Conservation (phyloP, 2,113 vertebrate species). For the Axis porcinus region DNA sequence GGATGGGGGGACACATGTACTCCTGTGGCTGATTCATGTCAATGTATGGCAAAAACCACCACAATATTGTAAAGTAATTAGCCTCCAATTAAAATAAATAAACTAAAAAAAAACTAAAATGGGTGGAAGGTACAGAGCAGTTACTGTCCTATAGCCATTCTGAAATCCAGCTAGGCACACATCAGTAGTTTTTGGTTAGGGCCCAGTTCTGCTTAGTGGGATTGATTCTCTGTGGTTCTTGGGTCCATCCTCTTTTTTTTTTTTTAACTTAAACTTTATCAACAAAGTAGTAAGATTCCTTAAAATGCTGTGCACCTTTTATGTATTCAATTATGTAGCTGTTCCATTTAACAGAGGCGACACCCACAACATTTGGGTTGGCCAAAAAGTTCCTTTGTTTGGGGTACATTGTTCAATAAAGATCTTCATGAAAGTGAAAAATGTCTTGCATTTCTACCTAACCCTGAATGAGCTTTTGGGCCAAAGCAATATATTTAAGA, state of each 20-base stretch:
- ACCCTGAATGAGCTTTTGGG: neutral
- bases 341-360: neutral
- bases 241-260: neutral
- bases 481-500: neutral
- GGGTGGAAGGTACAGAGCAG: neutral
- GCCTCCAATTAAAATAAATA: neutral
- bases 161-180: neutral
- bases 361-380: neutral
- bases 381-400: neutral
- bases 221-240: neutral
- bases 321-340: neutral
- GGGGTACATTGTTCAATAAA: neutral
- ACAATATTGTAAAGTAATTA: neutral
- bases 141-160: neutral
- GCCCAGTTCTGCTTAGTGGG: neutral
- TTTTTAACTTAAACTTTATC: neutral
- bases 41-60: too few relatives aligned
- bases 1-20: too few relatives aligned
- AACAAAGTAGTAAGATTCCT: neutral
- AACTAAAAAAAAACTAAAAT: neutral
- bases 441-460: neutral
- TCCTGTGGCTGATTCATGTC: too few relatives aligned
- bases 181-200: neutral
- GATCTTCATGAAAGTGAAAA: neutral
- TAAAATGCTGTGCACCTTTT: neutral